phyloP scores from a whole-genome alignment of 2,888 invertebrate genomes.

The Chrysolina haemoptera region DNA sequence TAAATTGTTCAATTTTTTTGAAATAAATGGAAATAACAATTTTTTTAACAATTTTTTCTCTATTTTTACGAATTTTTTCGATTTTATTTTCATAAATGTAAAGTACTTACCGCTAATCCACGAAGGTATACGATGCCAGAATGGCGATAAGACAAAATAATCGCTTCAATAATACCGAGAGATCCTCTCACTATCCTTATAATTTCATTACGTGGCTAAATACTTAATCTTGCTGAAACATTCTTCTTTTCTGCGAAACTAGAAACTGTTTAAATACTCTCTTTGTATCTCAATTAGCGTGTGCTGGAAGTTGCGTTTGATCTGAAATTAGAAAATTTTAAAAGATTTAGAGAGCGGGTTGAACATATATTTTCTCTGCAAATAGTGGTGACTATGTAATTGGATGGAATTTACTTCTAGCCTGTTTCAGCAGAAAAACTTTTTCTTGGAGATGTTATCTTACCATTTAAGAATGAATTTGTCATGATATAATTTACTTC shows the following conservation, averaged over 20 bases:
- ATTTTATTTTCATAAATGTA: slow-evolving; percentile 59
- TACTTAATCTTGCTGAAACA: slow-evolving; percentile 57
- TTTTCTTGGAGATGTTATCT: too few relatives aligned
- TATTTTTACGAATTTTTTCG: too few relatives aligned
- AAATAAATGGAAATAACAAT: too few relatives aligned
- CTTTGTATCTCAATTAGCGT: slow-evolving; percentile 47
- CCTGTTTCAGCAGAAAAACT: background rate
- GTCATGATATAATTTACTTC: too few relatives aligned
- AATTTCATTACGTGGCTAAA: slow-evolving; percentile 60
- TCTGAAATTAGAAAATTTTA: slow-evolving; percentile 3
- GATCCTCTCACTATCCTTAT: slow-evolving; percentile 55
- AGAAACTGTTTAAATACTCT: slow-evolving; percentile 51
- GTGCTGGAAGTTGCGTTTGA: slow-evolving; percentile 24
- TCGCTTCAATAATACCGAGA: slow-evolving; percentile 51
- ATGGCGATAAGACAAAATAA: slow-evolving; percentile 49
- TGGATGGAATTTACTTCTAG: background rate
- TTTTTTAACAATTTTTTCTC: too few relatives aligned
- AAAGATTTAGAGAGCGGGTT: background rate
- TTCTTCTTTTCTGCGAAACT: slow-evolving; percentile 47
- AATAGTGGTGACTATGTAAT: background rate
- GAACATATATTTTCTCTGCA: background rate
- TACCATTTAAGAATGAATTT: too few relatives aligned
- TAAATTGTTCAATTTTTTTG: too few relatives aligned
- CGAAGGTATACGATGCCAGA: slow-evolving; percentile 44
- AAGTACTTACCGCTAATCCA: slow-evolving; percentile 51